These are phyloP conservation scores for Aporophyla nigra DNA, from an alignment of 2,888 invertebrate genomes.

Conservation along the genomic window DNA sequence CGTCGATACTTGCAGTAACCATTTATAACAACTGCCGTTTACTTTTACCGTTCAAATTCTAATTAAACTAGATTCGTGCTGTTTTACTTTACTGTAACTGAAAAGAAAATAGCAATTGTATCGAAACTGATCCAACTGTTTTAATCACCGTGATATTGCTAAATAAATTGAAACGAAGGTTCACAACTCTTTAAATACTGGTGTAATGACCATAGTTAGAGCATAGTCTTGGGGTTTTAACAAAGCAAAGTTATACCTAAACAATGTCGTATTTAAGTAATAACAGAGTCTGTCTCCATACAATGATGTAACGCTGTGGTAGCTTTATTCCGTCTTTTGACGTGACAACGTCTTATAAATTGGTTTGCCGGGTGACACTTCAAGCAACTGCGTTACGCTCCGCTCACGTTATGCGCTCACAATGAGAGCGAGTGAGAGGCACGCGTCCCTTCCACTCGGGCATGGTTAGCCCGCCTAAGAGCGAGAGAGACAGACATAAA, in stretches of 20 bases:
- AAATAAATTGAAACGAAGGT: background rate
- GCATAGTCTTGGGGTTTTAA: background rate
- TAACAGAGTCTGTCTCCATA: background rate
- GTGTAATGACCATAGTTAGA: too few relatives aligned
- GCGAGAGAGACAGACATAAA: too few relatives aligned
- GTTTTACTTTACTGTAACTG: background rate
- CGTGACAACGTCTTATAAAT: too few relatives aligned
- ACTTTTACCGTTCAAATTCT: too few relatives aligned
- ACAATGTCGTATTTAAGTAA: background rate
- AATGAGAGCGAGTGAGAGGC: too few relatives aligned
- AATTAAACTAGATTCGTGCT: background rate
- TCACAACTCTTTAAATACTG: background rate
- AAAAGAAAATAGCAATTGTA: conserved; percentile 1
- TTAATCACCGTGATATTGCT: background rate
- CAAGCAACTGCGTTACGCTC: too few relatives aligned
- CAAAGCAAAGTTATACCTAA: background rate
- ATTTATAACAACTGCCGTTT: background rate
- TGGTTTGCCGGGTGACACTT: too few relatives aligned
- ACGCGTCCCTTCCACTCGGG: too few relatives aligned
- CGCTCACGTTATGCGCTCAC: too few relatives aligned
- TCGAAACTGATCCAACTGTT: background rate
- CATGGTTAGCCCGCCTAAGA: too few relatives aligned
- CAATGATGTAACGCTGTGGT: background rate
- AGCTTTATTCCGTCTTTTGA: too few relatives aligned
- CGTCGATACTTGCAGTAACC: background rate